Evolutionary conservation across 2,113 vertebrate genomes (phyloP), one percentile per base, ranked within the genome.

Genomic region (Epinephelus lanceolatus): DNA sequence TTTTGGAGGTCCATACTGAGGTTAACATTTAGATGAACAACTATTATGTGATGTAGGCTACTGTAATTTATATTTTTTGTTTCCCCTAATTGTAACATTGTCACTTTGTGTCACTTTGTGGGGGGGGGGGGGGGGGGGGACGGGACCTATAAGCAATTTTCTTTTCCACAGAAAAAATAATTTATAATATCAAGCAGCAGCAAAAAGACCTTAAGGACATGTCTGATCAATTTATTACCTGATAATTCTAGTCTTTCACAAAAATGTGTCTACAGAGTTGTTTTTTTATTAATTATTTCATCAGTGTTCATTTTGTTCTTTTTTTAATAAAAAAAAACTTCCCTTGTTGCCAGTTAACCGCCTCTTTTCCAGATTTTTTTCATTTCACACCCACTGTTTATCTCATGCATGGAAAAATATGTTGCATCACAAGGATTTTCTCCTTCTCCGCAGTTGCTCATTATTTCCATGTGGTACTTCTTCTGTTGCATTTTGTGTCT

Each of bases 391-490:
- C 2, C 37, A 66, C 66, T 47, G 21, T 71, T 83, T 71, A 27
- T 72, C 45, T 60, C n/a, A 25, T 40, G 49, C 51, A 23, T 15
- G 42, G 7, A 47, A 42, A 65, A 33, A 45, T 42, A 0, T 5
- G 13, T 69, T 14, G 42, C 25, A 68, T 75, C 60, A 60, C 60
- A 49, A 67, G 45, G 21, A 77, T 49, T 67, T 66, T 47, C 45
- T 66, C n/a, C 66, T 30, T 52, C 40, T 63, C 25, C 66, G n/a
- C 42, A 45, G 9, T 12, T 45, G 9, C 42, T 33, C 19, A 5
- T 71, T 40, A 13, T 40, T 66, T n/a, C 66, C 30, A 47, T 40
- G n/a, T 33, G 25, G 12, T 25, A 9, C 68, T 59, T 65, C 17
- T n/a, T 0, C 37, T 63, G 23, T 21, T 71, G 53, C 55, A 61